These are phyloP conservation scores for Battus philenor DNA, from an alignment of 1,140 invertebrate species.

Conservation along the genomic window DNA sequence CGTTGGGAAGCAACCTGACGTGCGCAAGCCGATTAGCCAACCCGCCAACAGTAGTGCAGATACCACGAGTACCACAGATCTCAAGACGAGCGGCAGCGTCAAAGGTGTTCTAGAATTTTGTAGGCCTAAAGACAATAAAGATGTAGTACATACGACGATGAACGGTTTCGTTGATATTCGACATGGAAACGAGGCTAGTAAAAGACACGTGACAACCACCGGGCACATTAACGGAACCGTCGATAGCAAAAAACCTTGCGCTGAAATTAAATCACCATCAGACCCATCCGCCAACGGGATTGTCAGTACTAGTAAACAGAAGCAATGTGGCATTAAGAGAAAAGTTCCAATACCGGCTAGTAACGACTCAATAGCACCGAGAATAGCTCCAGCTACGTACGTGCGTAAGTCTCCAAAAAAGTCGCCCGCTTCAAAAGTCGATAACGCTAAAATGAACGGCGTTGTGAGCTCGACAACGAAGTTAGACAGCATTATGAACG, in stretches of 20 bases:
- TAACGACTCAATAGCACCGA: slow-evolving; percentile 35
- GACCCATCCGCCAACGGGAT: slow-evolving; percentile 61
- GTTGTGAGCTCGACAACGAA: slow-evolving; percentile 63
- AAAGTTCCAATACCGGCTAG: slow-evolving; percentile 50
- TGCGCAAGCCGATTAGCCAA: slow-evolving; percentile 24
- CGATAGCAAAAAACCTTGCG: slow-evolving; percentile 42
- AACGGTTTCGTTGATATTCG: slow-evolving; percentile 59
- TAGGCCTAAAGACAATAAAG: slow-evolving; percentile 45
- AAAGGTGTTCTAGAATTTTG: slow-evolving; percentile 47
- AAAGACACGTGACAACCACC: slow-evolving; percentile 31
- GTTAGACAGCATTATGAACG: slow-evolving; percentile 65
- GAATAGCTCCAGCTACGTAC: slow-evolving; percentile 43
- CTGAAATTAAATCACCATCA: slow-evolving; percentile 32
- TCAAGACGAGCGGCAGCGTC: slow-evolving; percentile 29
- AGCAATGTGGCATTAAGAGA: slow-evolving; percentile 26
- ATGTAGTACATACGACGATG: slow-evolving; percentile 38
- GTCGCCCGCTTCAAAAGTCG: slow-evolving; percentile 29
- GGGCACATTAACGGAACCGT: slow-evolving; percentile 41
- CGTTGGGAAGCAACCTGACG: slow-evolving; percentile 50
- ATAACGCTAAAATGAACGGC: slow-evolving; percentile 43
- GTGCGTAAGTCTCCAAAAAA: slow-evolving; percentile 45
- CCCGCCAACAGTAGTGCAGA: slow-evolving; percentile 26
- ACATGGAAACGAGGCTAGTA: slow-evolving; percentile 37
- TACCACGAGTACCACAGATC: slow-evolving; percentile 32
- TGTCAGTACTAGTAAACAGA: slow-evolving; percentile 28